phyloP scores from a whole-genome alignment of 2,797 vertebrate genomes.

The Xiphorhynchus erythropygius region DNA sequence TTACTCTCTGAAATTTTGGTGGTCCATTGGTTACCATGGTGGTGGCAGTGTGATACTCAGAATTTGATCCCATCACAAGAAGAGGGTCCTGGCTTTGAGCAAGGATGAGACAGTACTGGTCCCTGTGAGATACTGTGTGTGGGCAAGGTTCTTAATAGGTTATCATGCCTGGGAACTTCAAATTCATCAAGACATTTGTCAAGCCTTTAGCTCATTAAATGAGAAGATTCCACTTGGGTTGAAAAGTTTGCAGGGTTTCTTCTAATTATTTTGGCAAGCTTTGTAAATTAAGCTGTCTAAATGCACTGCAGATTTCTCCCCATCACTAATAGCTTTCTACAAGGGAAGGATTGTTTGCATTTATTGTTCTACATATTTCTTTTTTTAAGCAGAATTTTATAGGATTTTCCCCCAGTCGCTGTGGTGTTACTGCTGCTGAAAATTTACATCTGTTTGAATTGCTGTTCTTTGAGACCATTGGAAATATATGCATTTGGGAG shows the following conservation, averaged over 20 bases:
- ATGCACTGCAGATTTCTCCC: background rate
- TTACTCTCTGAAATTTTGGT: background rate
- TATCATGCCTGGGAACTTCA: background rate
- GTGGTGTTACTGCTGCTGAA: background rate
- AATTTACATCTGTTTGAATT: slow-evolving; percentile 1
- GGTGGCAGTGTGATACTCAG: background rate
- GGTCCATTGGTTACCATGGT: background rate
- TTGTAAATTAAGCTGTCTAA: slow-evolving; percentile 52
- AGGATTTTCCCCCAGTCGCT: background rate
- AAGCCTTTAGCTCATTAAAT: slow-evolving; percentile 35
- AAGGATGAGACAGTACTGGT: background rate
- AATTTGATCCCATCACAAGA: background rate
- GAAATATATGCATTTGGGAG: slow-evolving; percentile 4
- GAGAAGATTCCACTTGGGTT: background rate
- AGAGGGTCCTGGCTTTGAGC: background rate
- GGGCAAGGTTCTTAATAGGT: background rate
- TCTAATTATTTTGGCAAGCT: slow-evolving; percentile 39
- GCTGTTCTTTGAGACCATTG: slow-evolving; percentile 8
- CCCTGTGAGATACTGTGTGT: background rate
- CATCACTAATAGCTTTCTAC: background rate
- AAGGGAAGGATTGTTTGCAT: background rate
- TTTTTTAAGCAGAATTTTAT: background rate
- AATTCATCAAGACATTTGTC: background rate
- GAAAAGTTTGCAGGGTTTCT: slow-evolving; percentile 10
- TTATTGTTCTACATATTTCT: slow-evolving; percentile 3